These are phyloP conservation scores for Gandaritis pyraliata DNA, from an alignment of 2,888 invertebrate genomes.

Conservation along the genomic window DNA sequence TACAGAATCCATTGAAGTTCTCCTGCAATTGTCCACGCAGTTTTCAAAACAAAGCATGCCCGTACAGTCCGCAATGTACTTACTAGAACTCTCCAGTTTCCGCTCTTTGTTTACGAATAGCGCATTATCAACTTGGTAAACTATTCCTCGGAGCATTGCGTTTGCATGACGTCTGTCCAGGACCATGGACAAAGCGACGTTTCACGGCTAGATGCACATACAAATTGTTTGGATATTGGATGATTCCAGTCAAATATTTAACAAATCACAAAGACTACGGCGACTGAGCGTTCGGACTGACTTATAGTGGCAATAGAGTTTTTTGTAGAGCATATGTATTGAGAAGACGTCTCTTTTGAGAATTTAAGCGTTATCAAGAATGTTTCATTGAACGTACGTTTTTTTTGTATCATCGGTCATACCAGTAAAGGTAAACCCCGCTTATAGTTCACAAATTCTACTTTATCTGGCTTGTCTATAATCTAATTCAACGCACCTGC, in stretches of 20 bases:
- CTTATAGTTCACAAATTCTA: no score
- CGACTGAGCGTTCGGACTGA: not conserved
- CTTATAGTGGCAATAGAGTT: no score
- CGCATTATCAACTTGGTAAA: conserved; percentile 43
- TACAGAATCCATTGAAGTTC: conserved; percentile 34
- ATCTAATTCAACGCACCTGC: not conserved
- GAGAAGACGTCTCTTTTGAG: no score
- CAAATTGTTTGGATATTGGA: conserved; percentile 18
- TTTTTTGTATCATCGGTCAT: no score
- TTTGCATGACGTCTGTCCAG: conserved; percentile 37
- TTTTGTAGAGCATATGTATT: no score
- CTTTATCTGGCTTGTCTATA: not conserved
- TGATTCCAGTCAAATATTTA: not conserved
- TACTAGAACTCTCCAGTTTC: conserved; percentile 38
- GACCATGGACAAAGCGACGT: conserved; percentile 35
- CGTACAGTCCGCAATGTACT: conserved; percentile 31
- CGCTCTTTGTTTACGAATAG: conserved; percentile 44
- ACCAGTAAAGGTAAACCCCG: no score
- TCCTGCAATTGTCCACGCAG: conserved; percentile 38
- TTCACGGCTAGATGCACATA: conserved; percentile 23
- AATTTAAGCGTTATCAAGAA: no score
- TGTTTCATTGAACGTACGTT: no score
- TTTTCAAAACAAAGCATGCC: conserved; percentile 38
- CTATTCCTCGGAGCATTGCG: conserved; percentile 41
- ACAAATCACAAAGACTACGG: not conserved